Conservation (phyloP, 1,140 invertebrate genomes). For the Drosophila tropicalis region DNA sequence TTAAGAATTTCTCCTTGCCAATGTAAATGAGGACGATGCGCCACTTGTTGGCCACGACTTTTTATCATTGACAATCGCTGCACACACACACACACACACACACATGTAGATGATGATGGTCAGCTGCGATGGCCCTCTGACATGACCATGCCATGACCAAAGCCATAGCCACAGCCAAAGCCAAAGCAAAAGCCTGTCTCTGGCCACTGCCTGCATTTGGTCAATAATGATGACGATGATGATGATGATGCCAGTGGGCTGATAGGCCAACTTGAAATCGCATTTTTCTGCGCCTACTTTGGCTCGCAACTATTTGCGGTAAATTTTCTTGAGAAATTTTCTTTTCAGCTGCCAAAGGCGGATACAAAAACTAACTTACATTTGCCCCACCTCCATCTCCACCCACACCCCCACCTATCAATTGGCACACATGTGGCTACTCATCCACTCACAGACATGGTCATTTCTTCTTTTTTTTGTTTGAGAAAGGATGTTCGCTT, state of each 20-base stretch:
- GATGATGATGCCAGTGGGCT: constrained; percentile 73
- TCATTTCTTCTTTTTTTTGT: constrained; percentile 6
- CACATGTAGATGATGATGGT: constrained; percentile 58
- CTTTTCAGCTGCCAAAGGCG: constrained; percentile 11
- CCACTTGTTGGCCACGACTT: constrained; percentile 78
- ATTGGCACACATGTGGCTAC: too few species aligned
- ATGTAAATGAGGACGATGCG: constrained; percentile 76
- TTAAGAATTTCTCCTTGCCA: constrained; percentile 60
- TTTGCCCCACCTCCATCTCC: background rate
- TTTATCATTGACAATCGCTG: constrained; percentile 73
- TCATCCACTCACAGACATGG: constrained; percentile 2
- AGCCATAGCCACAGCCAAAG: constrained; percentile 36
- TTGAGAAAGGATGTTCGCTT: constrained; percentile 66
- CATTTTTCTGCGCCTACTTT: constrained; percentile 76
- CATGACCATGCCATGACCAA: constrained; percentile 66
- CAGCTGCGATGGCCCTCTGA: constrained; percentile 76
- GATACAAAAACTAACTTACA: constrained; percentile 2
- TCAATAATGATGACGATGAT: constrained; percentile 21
- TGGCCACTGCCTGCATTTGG: constrained; percentile 14
- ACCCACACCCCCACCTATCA: constrained; percentile 1
- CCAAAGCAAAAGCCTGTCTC: constrained; percentile 33
- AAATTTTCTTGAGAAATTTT: constrained; percentile 68
- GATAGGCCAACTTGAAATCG: constrained; percentile 64
- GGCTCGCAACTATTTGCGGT: constrained; percentile 65
- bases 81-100: constrained; percentile 1